Conservation (phyloP, 92 coral and sea anemone genomes). For the Zoanthus gigantus region DNA sequence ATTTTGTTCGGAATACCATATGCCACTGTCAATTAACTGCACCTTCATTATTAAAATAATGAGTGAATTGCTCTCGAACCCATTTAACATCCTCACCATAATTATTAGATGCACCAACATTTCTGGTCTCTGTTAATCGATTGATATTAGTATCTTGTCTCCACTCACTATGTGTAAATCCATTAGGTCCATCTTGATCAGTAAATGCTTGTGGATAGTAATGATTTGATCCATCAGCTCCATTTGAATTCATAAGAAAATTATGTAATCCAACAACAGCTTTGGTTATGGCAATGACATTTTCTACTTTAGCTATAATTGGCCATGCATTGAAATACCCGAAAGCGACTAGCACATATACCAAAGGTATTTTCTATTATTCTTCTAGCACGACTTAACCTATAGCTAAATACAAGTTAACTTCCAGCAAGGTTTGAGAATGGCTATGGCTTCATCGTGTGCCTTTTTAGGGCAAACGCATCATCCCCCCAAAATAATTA, state of each 20-base stretch:
- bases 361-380: slow-evolving; percentile 12
- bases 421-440: not conserved
- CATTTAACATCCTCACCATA: slow-evolving; percentile 10
- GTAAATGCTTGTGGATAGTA: slow-evolving; percentile 9
- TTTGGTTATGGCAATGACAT: slow-evolving; percentile 16
- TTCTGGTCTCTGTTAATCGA: slow-evolving; percentile 10
- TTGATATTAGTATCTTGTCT: slow-evolving; percentile 11
- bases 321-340: slow-evolving; percentile 12
- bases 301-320: slow-evolving; percentile 1
- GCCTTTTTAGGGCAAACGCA: slow-evolving; percentile 8
- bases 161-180: slow-evolving; percentile 8
- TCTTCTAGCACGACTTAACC: slow-evolving; percentile 6
- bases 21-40: slow-evolving; percentile 3
- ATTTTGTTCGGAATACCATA: not conserved
- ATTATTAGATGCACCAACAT: slow-evolving; percentile 15
- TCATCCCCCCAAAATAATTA: slow-evolving; percentile 5
- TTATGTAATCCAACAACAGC: slow-evolving; percentile 13
- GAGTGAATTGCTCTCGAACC: slow-evolving; percentile 12
- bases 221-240: slow-evolving; percentile 16
- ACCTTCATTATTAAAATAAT: slow-evolving; percentile 1
- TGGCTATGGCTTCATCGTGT: slow-evolving; percentile 9
- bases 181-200: slow-evolving; percentile 14
- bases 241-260: slow-evolving; percentile 11
- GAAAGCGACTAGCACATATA: slow-evolving; percentile 7
- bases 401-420: slow-evolving; percentile 1